phyloP scores from a whole-genome alignment of 2,113 vertebrate species.

The Diphyllodes magnificus region DNA sequence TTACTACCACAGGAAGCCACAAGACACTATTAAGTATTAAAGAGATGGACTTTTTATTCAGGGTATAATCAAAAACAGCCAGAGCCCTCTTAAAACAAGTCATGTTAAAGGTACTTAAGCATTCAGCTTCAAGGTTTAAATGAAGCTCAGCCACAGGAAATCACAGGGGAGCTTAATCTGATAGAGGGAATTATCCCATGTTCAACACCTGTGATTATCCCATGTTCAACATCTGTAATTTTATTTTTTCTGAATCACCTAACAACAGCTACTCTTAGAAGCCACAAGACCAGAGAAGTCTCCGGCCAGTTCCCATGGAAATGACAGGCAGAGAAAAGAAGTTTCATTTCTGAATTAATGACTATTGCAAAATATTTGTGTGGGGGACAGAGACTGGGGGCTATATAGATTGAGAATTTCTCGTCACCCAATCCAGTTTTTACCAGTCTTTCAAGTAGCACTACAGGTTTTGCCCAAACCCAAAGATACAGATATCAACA shows the following conservation, averaged over 20 bases:
- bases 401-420: neutral
- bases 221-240: neutral
- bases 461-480: neutral
- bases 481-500: fast-evolving
- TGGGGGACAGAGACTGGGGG: neutral
- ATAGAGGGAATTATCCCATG: neutral
- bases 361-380: neutral
- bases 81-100: neutral
- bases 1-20: neutral
- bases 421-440: neutral
- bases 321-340: neutral
- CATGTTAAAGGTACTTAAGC: neutral
- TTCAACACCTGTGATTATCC: neutral
- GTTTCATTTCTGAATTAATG: neutral
- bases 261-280: neutral
- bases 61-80: neutral
- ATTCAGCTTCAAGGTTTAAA: neutral
- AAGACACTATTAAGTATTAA: neutral
- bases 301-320: neutral
- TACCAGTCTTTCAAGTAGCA: neutral
- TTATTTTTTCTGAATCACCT: neutral
- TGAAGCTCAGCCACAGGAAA: neutral
- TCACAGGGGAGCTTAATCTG: neutral
- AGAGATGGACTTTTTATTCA: neutral
- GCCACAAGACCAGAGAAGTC: neutral